Base-by-base conservation (phyloP, 2,888 invertebrate genomes). In the Nemotelus nigrinus region DNA sequence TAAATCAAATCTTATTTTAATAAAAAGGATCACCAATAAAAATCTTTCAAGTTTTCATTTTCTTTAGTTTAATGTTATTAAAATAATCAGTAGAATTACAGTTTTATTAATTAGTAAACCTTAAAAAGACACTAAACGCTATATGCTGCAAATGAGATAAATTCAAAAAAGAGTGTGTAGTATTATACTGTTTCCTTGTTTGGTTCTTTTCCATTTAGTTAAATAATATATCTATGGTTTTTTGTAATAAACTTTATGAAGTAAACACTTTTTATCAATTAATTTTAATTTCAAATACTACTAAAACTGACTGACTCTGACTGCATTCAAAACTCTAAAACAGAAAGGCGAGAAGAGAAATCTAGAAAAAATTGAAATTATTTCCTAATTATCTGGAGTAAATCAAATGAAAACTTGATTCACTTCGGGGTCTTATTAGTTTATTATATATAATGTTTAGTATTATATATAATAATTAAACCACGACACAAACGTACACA, bases 401-500 rank as follows among this genome's bases (percentile, higher is more conserved):
- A 25, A 48, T 10, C 25, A 60, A 25, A 44, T 63, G 60, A 39
- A 45, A 25, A 39, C 63, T 10, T 63, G 4, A 39, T 63, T 63
- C 25, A 5, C 43, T 4, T 10, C 25, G 25, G 25, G 25, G 25
- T 25, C 25, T 25, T 25, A 25, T 72, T 43, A 44, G 41, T 57
- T 74, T 60, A 74, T 55, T 48, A 74, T 74, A 74, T 57, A 67
- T 76, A 76, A 50, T 65, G 10, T n/a, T 43, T 44, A 39, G 53
- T 67, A 67, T 67, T 67, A 76, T 76, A 67, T 76, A 76, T 67
- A 60, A 60, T 77, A 43, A 55, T 39, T 78, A 77, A 77, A 79
- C 78, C 77, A 79, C 78, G 78, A 79, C 70, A 78, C 65, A 72
- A 25, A 77, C 70, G 78, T 78, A 77, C 77, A 79, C 78, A 78